A percentile compares a stretch with the other conserved stretches of the same genome.
phyloP scores from a whole-genome alignment of 2,113 vertebrate genomes.

The Capra hircus region DNA sequence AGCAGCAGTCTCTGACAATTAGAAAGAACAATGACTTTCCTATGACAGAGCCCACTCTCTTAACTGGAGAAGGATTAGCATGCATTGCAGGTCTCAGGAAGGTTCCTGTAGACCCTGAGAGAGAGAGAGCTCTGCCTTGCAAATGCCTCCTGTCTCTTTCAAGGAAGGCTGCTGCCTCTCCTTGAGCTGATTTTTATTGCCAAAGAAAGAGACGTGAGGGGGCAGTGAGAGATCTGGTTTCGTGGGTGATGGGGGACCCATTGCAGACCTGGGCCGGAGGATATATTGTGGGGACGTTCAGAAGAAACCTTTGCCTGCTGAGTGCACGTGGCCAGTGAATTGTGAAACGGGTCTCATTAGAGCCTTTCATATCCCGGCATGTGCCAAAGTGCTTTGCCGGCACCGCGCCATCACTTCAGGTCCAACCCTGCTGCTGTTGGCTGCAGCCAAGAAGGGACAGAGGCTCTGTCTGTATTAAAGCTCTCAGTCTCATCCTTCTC shows the following conservation, averaged over 20 bases:
- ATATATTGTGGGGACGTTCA: background rate
- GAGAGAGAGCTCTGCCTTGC: conserved; percentile 10
- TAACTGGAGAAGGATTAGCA: conserved; percentile 67
- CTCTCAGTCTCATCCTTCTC: conserved; percentile 9
- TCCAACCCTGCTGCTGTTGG: conserved; percentile 56
- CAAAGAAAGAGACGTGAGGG: background rate
- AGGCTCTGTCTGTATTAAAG: conserved; percentile 62
- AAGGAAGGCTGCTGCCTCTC: background rate
- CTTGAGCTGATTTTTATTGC: background rate
- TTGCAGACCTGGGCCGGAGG: background rate
- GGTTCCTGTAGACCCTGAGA: conserved; percentile 54
- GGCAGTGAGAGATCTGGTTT: background rate
- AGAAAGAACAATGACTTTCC: conserved; percentile 75
- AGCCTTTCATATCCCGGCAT: conserved; percentile 70
- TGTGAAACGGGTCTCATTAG: conserved; percentile 74
- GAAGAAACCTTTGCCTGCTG: conserved; percentile 59
- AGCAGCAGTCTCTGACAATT: conserved; percentile 81
- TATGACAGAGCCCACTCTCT: conserved; percentile 60
- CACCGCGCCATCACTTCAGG: conserved; percentile 67
- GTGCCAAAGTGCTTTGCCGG: conserved; percentile 72
- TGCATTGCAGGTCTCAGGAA: conserved; percentile 60
- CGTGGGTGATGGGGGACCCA: background rate
- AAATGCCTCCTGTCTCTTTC: conserved; percentile 55
- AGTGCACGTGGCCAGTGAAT: conserved; percentile 69
- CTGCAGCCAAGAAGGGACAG: conserved; percentile 66